Base-by-base conservation (phyloP, 2,888 invertebrate genomes). In the Drosophila leonis region DNA sequence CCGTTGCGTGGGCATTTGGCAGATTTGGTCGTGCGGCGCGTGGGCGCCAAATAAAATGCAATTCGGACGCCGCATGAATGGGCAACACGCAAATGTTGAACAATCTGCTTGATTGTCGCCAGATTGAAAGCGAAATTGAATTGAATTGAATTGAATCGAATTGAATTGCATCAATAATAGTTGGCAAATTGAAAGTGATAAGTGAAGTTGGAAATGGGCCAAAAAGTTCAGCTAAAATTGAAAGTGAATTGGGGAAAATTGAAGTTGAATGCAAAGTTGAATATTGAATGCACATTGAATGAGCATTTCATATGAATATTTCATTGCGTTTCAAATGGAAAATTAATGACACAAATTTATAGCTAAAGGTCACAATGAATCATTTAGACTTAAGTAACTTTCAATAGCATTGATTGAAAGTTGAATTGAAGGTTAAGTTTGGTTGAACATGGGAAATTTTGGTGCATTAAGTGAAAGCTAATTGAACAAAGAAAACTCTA, bases 1-100 rank as follows among this genome's bases (percentile, higher is more conserved):
- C 9, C 15, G 57, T 20, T 60, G 80, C 78, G 80, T 79, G 73
- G 77, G 78, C 66, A 63, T 57, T 69, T 73, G 57, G 77, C 80
- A 79, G 64, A 71, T 77, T 27, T 24, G 15, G 62, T 65, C 65
- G 79, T 78, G 55, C 52, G 71, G n/a, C 49, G 80, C 66, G 80
- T 78, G 64, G 78, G 78, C 60, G 78, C 35, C 71, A 48, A 48
- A 48, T 24, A 27, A 37, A 24, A 70, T 74, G 78, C 74, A 71
- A 75, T 78, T 70, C 41, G 66, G 74, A 55, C 56, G 60, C 18
- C 12, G 46, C 5, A 10, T 55, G 55, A 46, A 57, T 63, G 63
- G 15, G 20, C 37, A 62, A n/a, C 42, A 46, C 52, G 24, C 52
- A 39, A 66, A 66, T 54, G 65, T 64, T 60, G 64, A 24, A 48